Base-by-base conservation (phyloP, 2,113 vertebrate species). In the Tupaia chinensis region DNA sequence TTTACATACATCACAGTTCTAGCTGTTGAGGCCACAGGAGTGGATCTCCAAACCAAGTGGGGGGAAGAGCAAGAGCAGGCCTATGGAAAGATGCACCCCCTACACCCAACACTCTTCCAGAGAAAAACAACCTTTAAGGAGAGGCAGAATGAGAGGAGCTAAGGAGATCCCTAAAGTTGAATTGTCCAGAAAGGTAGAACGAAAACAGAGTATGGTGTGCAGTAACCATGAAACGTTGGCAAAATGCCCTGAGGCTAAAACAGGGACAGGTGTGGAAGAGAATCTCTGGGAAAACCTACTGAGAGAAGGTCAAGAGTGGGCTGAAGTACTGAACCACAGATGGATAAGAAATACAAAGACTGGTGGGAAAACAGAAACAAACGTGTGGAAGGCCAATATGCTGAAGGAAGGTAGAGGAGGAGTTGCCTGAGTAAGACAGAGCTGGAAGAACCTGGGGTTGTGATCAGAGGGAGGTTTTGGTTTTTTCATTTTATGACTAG, bases 401-500 rank as follows among this genome's bases (percentile, higher is more conserved):
- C 1, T 32, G 16, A 70, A 16, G 32, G 72, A 85, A 20, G 11
- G 27, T 1, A 44, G 14, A 27, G 2, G 4, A 23, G 13, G 54
- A 66, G 17, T 9, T 61, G 3, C 8, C 12, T 25, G 58, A 77
- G 14, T 1, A 60, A 84, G 61, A 76, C n/a, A 27, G 5, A 61
- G 68, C 3, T 53, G 16, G 25, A 34, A 88, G 84, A 73, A 91
- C 8, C 23, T 0, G 0, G 4, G 0, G 16, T 4, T 77, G 2
- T 69, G 10, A 5, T 19, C 9, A 20, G 20, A 56, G 4, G 6
- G 8, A 60, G 17, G 34, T 58, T 68, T 73, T 22, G 7, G 54
- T 69, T 89, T 86, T 4, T 16, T 68, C 32, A 86, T 63, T 89
- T 76, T 70, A 86, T 34, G 16, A 96, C 73, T 23, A 69, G 78